Conservation (phyloP, 2,797 vertebrate species). For the Ammospiza maritima region DNA sequence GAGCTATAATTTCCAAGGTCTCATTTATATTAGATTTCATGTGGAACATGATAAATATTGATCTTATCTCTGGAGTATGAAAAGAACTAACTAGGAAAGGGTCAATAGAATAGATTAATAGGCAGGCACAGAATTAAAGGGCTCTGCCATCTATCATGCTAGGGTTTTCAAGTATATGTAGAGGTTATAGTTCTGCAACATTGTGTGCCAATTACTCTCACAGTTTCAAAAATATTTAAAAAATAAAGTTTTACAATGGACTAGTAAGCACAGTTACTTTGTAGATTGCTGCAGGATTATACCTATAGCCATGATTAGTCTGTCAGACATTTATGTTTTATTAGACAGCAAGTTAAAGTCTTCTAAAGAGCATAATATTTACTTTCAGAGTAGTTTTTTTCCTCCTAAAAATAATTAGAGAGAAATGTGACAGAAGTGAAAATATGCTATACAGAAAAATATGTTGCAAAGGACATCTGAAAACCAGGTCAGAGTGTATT, state of each 20-base stretch:
- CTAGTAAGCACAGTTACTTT: background rate
- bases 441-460: background rate
- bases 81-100: background rate
- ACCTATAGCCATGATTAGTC: background rate
- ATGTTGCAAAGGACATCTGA: background rate
- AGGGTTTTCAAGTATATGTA: background rate
- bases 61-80: background rate
- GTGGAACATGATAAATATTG: conserved; percentile 7
- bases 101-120: background rate
- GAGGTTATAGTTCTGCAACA: background rate
- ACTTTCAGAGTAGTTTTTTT: background rate
- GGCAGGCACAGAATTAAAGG: background rate
- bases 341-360: background rate
- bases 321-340: background rate
- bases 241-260: background rate
- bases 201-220: background rate
- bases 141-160: background rate
- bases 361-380: background rate
- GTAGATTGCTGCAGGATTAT: background rate
- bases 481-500: background rate
- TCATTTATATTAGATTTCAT: conserved; percentile 8
- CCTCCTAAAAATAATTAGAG: background rate
- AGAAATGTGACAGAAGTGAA: background rate
- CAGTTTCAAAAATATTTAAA: background rate
- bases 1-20: background rate